phyloP scores from a whole-genome alignment of 2,888 invertebrate species.

The Ornithoptera priamus region DNA sequence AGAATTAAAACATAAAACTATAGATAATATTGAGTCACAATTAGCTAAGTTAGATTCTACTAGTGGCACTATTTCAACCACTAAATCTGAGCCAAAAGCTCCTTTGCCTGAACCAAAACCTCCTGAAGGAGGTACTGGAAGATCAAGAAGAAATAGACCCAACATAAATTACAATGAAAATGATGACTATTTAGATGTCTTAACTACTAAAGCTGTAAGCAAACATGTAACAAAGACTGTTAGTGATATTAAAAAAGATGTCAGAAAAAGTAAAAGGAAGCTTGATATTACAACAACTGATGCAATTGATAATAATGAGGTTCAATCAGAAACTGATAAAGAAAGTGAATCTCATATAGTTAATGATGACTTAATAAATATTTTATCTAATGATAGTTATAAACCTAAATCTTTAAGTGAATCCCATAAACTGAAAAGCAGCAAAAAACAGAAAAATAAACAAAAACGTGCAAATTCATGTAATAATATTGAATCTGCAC shows the following conservation, averaged over 20 bases:
- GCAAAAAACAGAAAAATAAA: conserved; percentile 63
- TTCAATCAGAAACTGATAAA: conserved; percentile 47
- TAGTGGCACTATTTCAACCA: conserved; percentile 44
- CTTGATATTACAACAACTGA: conserved; percentile 45
- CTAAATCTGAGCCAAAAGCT: conserved; percentile 61
- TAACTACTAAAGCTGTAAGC: conserved; percentile 63
- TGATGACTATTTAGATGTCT: conserved; percentile 74
- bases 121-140: conserved; percentile 59
- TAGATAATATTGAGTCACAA: conserved; percentile 65
- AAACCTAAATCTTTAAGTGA: conserved; percentile 47
- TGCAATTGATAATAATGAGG: conserved; percentile 39
- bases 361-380: conserved; percentile 61
- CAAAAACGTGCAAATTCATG: conserved; percentile 45
- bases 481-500: conserved; percentile 30
- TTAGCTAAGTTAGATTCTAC: conserved; percentile 63
- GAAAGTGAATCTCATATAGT: conserved; percentile 52
- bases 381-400: conserved; percentile 55
- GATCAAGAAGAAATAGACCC: conserved; percentile 71
- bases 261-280: conserved; percentile 63
- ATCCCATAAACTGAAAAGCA: conserved; percentile 47
- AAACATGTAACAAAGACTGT: conserved; percentile 64
- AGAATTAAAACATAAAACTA: conserved; percentile 43
- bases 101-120: conserved; percentile 69
- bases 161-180: conserved; percentile 80
- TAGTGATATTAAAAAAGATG: conserved; percentile 68